Conservation (phyloP, 2,888 invertebrate genomes). For the Zonitis immaculata region DNA sequence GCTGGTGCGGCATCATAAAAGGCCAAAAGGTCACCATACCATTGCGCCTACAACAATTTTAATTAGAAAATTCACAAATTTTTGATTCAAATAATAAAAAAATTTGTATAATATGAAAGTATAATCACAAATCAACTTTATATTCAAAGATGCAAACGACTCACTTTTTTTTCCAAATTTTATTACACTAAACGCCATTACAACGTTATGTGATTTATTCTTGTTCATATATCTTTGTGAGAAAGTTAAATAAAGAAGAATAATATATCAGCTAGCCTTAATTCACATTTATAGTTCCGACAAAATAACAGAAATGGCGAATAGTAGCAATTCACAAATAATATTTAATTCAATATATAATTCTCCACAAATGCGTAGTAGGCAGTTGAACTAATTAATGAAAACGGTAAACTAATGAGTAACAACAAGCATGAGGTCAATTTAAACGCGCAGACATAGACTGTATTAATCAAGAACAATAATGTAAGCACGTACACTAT, state of each 20-base stretch:
- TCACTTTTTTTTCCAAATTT: slow-evolving; percentile 28
- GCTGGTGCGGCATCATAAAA: background rate
- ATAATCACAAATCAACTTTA: slow-evolving; percentile 37
- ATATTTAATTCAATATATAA: no score
- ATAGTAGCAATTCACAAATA: background rate
- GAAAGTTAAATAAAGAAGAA: slow-evolving; percentile 33
- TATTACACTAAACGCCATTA: slow-evolving; percentile 34
- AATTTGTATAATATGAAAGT: slow-evolving; percentile 28
- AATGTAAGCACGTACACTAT: slow-evolving; percentile 19
- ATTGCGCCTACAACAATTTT: no score
- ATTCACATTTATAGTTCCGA: slow-evolving; percentile 29
- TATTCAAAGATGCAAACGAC: slow-evolving; percentile 15
- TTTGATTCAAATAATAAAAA: background rate
- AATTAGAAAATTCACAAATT: background rate
- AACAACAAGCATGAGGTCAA: slow-evolving; percentile 27
- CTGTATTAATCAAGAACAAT: slow-evolving; percentile 31
- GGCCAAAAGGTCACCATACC: background rate
- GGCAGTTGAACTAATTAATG: slow-evolving; percentile 32
- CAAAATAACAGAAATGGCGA: background rate
- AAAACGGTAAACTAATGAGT: slow-evolving; percentile 24
- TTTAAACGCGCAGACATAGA: slow-evolving; percentile 25
- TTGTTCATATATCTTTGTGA: slow-evolving; percentile 31
- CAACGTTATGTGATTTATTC: slow-evolving; percentile 36
- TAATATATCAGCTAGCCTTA: slow-evolving; percentile 30
- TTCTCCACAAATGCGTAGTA: no score